These are phyloP conservation scores for Drosophila paulistorum DNA, from an alignment of 1,140 invertebrate genomes.

Conservation along the genomic window DNA sequence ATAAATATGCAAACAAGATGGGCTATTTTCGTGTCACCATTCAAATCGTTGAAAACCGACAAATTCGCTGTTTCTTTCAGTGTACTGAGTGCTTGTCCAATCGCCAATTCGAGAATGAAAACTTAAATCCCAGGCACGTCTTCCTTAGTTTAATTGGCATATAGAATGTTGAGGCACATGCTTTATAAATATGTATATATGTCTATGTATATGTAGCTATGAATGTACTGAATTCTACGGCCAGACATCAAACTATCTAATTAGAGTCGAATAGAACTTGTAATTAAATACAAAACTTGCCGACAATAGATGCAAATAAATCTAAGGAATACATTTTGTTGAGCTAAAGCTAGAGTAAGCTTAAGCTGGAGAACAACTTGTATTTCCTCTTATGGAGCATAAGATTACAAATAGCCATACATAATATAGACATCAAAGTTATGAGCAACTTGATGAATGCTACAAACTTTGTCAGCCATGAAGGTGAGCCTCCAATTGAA, in stretches of 20 bases:
- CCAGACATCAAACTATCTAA: slow-evolving; percentile 34
- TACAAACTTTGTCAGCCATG: slow-evolving; percentile 69
- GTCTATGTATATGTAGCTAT: no score
- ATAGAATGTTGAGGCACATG: slow-evolving; percentile 37
- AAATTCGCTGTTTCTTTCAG: background rate
- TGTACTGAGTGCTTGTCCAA: background rate
- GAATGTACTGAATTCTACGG: slow-evolving; percentile 9
- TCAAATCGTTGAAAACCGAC: background rate
- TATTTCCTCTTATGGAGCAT: slow-evolving; percentile 18
- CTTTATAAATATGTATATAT: slow-evolving; percentile 23
- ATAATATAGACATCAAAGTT: slow-evolving; percentile 70
- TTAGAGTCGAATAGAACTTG: slow-evolving; percentile 30
- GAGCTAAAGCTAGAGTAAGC: slow-evolving; percentile 7
- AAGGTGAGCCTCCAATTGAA: slow-evolving; percentile 61
- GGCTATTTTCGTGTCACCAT: background rate
- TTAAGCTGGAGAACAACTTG: slow-evolving; percentile 15
- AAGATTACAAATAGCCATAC: slow-evolving; percentile 1
- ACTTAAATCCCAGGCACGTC: slow-evolving; percentile 17
- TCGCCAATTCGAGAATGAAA: background rate
- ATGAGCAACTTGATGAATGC: slow-evolving; percentile 25
- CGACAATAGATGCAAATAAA: background rate
- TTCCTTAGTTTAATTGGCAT: slow-evolving; percentile 12
- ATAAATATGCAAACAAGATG: background rate
- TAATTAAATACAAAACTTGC: slow-evolving; percentile 41
- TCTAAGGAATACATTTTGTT: background rate